phyloP scores from a whole-genome alignment of 2,888 invertebrate genomes.

The Nowickia ferox region DNA sequence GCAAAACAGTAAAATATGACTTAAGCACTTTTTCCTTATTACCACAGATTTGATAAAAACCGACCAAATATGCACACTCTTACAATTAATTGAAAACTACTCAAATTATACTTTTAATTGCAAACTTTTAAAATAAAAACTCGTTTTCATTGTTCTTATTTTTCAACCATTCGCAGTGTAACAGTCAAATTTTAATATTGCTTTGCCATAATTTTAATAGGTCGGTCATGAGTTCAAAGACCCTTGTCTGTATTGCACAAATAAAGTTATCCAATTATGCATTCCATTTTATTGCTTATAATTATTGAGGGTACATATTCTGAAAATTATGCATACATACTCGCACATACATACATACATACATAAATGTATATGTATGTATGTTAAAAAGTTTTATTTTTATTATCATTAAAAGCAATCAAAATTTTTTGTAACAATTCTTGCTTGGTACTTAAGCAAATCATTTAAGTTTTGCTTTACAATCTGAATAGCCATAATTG shows the following conservation, averaged over 20 bases:
- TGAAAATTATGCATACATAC: not conserved
- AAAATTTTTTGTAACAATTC: too few relatives aligned
- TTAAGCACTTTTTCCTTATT: too few relatives aligned
- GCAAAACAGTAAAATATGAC: too few relatives aligned
- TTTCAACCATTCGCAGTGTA: not conserved
- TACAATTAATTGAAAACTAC: not conserved
- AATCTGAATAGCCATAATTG: slow-evolving; percentile 39
- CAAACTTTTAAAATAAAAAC: not conserved
- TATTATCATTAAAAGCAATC: too few relatives aligned
- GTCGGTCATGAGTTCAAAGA: slow-evolving; percentile 67
- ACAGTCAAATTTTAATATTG: not conserved
- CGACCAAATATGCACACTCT: not conserved
- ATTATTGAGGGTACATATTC: slow-evolving; percentile 41
- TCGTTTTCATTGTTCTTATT: not conserved
- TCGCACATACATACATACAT: too few relatives aligned
- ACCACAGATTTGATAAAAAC: slow-evolving; percentile 37
- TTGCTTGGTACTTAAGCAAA: not conserved
- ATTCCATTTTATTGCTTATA: not conserved
- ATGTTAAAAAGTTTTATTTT: too few relatives aligned
- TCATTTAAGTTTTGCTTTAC: not conserved
- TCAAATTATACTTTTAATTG: slow-evolving; percentile 6
- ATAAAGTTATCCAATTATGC: slow-evolving; percentile 45
- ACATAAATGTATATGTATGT: too few relatives aligned
- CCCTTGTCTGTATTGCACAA: slow-evolving; percentile 23
- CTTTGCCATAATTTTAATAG: slow-evolving; percentile 48